Percentiles rank a stretch among this genome's conserved stretches.
phyloP scores from a whole-genome alignment of 2,797 vertebrate genomes.

The Serranus cabrilla region DNA sequence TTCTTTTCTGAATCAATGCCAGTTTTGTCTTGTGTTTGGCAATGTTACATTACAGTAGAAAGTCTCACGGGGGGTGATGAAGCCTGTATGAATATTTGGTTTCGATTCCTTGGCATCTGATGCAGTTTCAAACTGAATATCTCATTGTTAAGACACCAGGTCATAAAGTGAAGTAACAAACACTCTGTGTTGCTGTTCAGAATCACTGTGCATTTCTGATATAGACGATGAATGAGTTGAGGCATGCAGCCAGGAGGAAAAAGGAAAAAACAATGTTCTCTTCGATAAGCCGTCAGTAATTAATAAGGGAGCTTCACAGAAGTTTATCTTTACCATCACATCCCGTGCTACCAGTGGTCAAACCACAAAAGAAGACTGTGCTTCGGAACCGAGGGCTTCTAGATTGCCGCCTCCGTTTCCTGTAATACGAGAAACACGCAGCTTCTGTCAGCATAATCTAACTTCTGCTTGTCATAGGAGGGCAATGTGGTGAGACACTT shows the following conservation, averaged over 20 bases:
- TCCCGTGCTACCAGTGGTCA: constrained; percentile 27
- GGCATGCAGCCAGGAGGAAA: constrained; percentile 12
- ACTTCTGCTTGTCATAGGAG: constrained; percentile 55
- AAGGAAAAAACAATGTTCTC: constrained; percentile 30
- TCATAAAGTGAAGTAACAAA: constrained; percentile 1
- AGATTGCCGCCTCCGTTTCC: constrained; percentile 67
- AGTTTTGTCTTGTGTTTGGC: not conserved
- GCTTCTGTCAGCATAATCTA: constrained; percentile 63
- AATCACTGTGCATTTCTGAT: constrained; percentile 1
- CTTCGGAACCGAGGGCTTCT: constrained; percentile 31
- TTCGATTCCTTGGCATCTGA: constrained; percentile 31
- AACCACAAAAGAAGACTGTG: constrained; percentile 20
- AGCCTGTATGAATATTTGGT: constrained; percentile 30
- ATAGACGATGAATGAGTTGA: constrained; percentile 5
- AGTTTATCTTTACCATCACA: constrained; percentile 3
- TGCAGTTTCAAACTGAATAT: constrained; percentile 34
- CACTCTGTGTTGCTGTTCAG: not conserved
- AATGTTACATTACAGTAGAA: not conserved
- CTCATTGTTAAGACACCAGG: not conserved
- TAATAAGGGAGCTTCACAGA: not conserved
- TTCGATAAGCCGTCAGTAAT: not conserved
- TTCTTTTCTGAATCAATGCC: not conserved
- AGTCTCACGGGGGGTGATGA: not conserved
- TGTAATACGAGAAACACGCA: constrained; percentile 64
- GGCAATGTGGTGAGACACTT: constrained; percentile 40